Conservation (phyloP, 2,797 vertebrate species). For the Anisognathus igniventris region DNA sequence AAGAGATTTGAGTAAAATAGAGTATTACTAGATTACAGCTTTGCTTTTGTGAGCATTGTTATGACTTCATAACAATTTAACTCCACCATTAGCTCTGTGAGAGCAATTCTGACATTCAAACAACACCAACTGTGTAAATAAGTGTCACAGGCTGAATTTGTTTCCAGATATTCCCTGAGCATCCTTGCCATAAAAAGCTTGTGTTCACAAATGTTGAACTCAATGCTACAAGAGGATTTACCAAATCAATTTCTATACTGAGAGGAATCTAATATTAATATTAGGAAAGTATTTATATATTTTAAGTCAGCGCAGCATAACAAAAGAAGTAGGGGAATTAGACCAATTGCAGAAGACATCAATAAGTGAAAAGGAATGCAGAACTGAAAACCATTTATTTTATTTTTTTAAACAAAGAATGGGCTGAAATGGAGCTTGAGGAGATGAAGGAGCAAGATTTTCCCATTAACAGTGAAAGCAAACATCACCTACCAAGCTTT, state of each 20-base stretch:
- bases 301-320: neutral
- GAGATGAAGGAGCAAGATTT: neutral
- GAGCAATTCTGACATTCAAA: neutral
- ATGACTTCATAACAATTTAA: constrained; percentile 6
- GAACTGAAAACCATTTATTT: neutral
- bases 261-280: neutral
- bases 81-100: constrained; percentile 7
- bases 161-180: neutral
- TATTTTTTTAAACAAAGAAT: neutral
- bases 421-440: neutral
- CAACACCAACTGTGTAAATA: neutral
- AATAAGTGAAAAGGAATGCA: neutral
- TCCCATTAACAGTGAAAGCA: neutral
- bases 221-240: neutral
- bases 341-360: neutral
- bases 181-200: neutral
- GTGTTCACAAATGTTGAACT: neutral
- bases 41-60: neutral
- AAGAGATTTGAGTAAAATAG: neutral
- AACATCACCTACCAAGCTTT: neutral
- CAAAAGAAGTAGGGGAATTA: neutral
- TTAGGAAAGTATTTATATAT: neutral
- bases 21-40: neutral
- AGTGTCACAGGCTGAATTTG: neutral
- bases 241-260: neutral